These are phyloP conservation scores for Teleogryllus oceanicus DNA, from an alignment of 2,888 invertebrate species.

Conservation along the genomic window DNA sequence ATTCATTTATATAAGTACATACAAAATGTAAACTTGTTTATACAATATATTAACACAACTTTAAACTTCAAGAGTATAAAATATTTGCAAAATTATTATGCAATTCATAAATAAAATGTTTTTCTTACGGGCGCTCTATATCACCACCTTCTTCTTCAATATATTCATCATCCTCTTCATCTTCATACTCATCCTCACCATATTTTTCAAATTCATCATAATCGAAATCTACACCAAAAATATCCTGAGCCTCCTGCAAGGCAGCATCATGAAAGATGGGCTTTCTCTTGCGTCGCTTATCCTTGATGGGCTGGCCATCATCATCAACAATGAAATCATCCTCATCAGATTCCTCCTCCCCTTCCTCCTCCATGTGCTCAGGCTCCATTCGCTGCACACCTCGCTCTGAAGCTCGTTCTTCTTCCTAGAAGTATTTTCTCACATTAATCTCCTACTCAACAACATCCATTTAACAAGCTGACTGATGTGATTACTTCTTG, in stretches of 20 bases:
- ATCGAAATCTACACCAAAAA: constrained; percentile 98
- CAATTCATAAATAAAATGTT: too few relatives aligned
- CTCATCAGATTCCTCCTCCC: constrained; percentile 78
- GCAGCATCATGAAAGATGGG: constrained; percentile 85
- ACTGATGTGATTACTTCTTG: too few relatives aligned
- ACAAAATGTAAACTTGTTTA: neutral
- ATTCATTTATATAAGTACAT: too few relatives aligned
- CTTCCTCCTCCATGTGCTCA: constrained; percentile 72
- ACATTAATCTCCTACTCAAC: too few relatives aligned
- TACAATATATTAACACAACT: neutral
- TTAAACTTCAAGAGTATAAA: too few relatives aligned
- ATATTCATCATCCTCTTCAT: constrained; percentile 72
- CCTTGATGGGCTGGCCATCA: constrained; percentile 82
- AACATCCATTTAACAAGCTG: too few relatives aligned
- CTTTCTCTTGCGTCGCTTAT: constrained; percentile 72
- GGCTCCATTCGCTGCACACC: constrained; percentile 59
- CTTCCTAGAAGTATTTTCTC: constrained; percentile 56
- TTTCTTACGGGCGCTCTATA: constrained; percentile 45
- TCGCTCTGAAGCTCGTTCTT: constrained; percentile 71
- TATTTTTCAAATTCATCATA: constrained; percentile 87
- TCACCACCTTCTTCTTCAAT: constrained; percentile 74
- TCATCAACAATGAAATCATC: constrained; percentile 98
- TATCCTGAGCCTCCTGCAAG: constrained; percentile 96
- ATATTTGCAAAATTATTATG: too few relatives aligned
- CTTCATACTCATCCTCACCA: constrained; percentile 80